Percentiles rank a stretch among this genome's conserved stretches.
Evolutionary conservation across 1,140 invertebrate genomes (phyloP).

Genomic region (Drosophila kurseongensis): DNA sequence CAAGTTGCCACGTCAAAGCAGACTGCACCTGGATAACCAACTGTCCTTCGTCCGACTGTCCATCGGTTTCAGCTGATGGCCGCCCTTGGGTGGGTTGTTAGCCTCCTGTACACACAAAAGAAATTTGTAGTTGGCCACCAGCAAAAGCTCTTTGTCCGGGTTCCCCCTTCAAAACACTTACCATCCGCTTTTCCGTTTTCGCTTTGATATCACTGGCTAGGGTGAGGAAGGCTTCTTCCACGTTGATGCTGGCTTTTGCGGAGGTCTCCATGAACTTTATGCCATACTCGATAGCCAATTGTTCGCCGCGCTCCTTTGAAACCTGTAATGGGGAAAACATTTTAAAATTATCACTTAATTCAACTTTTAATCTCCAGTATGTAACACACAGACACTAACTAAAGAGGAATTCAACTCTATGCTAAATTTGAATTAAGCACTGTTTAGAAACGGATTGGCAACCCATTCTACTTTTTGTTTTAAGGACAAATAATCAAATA

Average conservation of each 20-base stretch:
- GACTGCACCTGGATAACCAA: slow-evolving; percentile 89
- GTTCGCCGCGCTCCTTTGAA: slow-evolving; percentile 89
- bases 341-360: background rate
- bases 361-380: background rate
- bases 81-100: slow-evolving; percentile 91
- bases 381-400: too few relatives aligned
- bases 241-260: slow-evolving; percentile 95
- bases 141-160: slow-evolving; percentile 11
- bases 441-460: too few relatives aligned
- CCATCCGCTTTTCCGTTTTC: slow-evolving; percentile 98
- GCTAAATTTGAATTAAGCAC: too few relatives aligned
- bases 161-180: slow-evolving; percentile 84
- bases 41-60: slow-evolving; percentile 90
- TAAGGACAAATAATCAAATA: too few relatives aligned
- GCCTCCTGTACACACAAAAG: slow-evolving; percentile 87
- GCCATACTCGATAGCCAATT: slow-evolving; percentile 94
- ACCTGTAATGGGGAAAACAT: slow-evolving; percentile 84
- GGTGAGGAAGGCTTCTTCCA: slow-evolving; percentile 96
- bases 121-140: slow-evolving; percentile 5
- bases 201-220: slow-evolving; percentile 97
- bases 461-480: too few relatives aligned
- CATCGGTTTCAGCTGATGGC: slow-evolving; percentile 88
- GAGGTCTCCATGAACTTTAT: slow-evolving; percentile 98
- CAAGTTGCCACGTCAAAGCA: slow-evolving; percentile 88
- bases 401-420: too few relatives aligned